Conservation (phyloP, 2,888 invertebrate species). For the Netelia virgata region DNA sequence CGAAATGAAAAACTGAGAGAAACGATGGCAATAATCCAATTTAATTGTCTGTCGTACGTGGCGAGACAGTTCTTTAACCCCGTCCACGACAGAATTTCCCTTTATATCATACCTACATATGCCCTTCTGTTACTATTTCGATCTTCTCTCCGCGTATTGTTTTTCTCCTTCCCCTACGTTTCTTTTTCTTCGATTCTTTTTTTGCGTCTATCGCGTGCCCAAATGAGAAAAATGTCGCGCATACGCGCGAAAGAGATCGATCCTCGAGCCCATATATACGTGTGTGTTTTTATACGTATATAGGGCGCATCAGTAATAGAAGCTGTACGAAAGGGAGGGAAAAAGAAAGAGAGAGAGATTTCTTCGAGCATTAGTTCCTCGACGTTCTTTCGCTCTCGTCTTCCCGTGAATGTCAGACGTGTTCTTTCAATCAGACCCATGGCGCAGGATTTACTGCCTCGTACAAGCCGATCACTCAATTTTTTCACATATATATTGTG, state of each 20-base stretch:
- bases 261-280: slow-evolving; percentile 36
- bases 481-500: slow-evolving; percentile 22
- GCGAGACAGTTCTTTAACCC: slow-evolving; percentile 15
- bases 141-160: slow-evolving; percentile 4
- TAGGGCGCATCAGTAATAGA: slow-evolving; percentile 29
- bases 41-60: slow-evolving; percentile 10
- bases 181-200: slow-evolving; percentile 38
- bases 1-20: background rate
- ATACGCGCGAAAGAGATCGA: slow-evolving; percentile 47
- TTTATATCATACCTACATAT: background rate
- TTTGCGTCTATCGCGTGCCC: slow-evolving; percentile 8
- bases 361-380: slow-evolving; percentile 48
- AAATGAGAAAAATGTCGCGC: slow-evolving; percentile 58
- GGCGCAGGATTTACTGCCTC: slow-evolving; percentile 39
- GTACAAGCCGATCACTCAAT: slow-evolving; percentile 52
- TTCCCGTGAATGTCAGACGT: slow-evolving; percentile 39
- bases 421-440: slow-evolving; percentile 55
- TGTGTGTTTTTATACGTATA: background rate
- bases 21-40: background rate
- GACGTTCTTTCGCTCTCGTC: slow-evolving; percentile 31
- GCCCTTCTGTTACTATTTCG: slow-evolving; percentile 15
- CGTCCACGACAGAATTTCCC: background rate
- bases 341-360: slow-evolving; percentile 19
- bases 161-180: slow-evolving; percentile 9
- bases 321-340: slow-evolving; percentile 14